These are phyloP conservation scores for Brachynemurus nebulosus DNA, from an alignment of 2,888 invertebrate genomes.

Conservation along the genomic window DNA sequence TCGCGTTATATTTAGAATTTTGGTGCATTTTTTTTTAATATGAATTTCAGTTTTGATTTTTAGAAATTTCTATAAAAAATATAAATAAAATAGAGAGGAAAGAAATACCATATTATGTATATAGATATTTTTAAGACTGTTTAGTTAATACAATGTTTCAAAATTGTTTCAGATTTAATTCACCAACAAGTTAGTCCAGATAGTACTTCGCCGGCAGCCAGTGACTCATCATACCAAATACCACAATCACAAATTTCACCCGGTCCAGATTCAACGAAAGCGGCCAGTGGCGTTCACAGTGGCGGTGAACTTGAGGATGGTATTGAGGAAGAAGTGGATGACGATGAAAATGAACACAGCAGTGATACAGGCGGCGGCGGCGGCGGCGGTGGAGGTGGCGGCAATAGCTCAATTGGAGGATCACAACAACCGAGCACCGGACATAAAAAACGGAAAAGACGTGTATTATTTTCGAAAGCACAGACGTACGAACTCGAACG, in stretches of 20 bases:
- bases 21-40: too few species aligned
- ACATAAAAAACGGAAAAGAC: constrained; percentile 84
- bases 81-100: too few species aligned
- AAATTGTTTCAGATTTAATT: constrained; percentile 21
- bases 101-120: too few species aligned
- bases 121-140: too few species aligned
- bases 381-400: constrained; percentile 11
- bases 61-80: too few species aligned
- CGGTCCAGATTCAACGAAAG: constrained; percentile 30
- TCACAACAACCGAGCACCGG: constrained; percentile 33
- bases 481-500: constrained; percentile 94
- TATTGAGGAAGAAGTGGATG: constrained; percentile 31
- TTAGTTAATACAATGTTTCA: too few species aligned
- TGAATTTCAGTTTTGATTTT: too few species aligned
- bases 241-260: constrained; percentile 19
- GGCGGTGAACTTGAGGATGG: constrained; percentile 41
- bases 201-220: constrained; percentile 73
- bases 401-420: too few species aligned
- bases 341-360: constrained; percentile 29
- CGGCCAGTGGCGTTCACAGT: constrained; percentile 29
- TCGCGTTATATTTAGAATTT: too few species aligned
- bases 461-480: constrained; percentile 93
- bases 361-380: constrained; percentile 21
- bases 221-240: constrained; percentile 47
- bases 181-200: constrained; percentile 72